These are phyloP conservation scores for Crossocerus cetratus DNA, from an alignment of 2,888 invertebrate genomes.

Conservation along the genomic window DNA sequence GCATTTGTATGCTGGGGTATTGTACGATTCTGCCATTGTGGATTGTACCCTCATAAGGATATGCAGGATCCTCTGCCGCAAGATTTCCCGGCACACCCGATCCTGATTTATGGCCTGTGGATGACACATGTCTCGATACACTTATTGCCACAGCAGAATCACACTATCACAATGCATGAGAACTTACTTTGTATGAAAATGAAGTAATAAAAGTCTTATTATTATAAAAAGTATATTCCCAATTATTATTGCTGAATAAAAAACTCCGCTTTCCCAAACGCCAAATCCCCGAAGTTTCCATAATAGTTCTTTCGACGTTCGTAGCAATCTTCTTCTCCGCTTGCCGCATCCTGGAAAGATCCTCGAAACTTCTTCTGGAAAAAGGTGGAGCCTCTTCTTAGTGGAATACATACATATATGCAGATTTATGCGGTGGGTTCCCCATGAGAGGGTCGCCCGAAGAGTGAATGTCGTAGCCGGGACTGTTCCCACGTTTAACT, in stretches of 20 bases:
- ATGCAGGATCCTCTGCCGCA: conserved; percentile 45
- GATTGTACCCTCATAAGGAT: conserved; percentile 47
- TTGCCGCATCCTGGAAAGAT: conserved; percentile 42
- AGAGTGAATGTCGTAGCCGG: conserved; percentile 12
- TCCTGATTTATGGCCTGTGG: conserved; percentile 57
- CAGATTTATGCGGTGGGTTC: conserved; percentile 73
- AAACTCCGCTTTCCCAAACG: no score
- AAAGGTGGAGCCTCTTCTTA: conserved; percentile 68
- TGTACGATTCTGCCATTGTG: conserved; percentile 56
- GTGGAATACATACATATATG: conserved; percentile 72
- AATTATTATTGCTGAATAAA: no score
- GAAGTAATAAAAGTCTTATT: background rate
- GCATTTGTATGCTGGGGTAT: conserved; percentile 61
- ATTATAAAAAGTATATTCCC: background rate
- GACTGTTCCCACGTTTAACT: conserved; percentile 57
- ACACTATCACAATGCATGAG: no score
- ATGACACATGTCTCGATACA: conserved; percentile 18
- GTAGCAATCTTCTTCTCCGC: conserved; percentile 25
- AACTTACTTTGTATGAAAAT: background rate
- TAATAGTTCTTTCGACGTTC: conserved; percentile 28
- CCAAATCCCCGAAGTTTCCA: no score
- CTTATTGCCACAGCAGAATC: background rate
- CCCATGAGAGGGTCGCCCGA: conserved; percentile 54
- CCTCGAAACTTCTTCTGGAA: conserved; percentile 57
- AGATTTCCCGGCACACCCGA: conserved; percentile 42